Base-by-base conservation (phyloP, 2,888 invertebrate species). In the Callyntrura sp. region DNA sequence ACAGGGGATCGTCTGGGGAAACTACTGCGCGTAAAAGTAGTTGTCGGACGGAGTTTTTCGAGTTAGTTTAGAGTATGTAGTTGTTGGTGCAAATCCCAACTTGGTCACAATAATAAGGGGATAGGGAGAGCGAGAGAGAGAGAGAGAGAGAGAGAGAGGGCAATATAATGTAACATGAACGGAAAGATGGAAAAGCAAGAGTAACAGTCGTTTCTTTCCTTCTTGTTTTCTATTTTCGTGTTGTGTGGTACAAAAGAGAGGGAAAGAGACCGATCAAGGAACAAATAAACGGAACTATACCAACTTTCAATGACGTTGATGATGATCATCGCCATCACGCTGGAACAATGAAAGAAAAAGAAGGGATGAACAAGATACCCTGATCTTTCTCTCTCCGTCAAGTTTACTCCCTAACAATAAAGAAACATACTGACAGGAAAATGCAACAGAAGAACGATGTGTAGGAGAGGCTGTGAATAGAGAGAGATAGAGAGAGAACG, bases 231-330 rank as follows among this genome's bases (percentile, higher is more conserved):
- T 79, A 51, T 57, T 85, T 78, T 81, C 68, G 55, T 79, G 68
- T 85, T 78, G 70, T 85, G 55, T 79, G 78, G 79, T 60, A 70
- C 45, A 79, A 78, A 55, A 78, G 82, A 35, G 35, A 35, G 35
- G 6, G 82, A 88, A 60, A 88, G 84, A 84, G 76, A 45, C 43
- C 79, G 86, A 76, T 62, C 73, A 86, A 90, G 85, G 85, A 70
- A 87, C 87, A 87, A 87, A 87, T 87, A 87, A 87, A 87, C 87
- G 81, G 86, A 87, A 87, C 87, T 86, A 43, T 86, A 62, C 17
- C 28, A 81, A 62, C 60, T 81, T 81, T 81, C 86, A 79, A 86
- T 87, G 87, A 62, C 73, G 55, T 55, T 68, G 23, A 85, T 85
- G 84, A 84, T 55, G 83, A 55, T 84, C 23, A 84, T 84, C 65